A percentile compares a stretch with the other conserved stretches of the same genome.
Evolutionary conservation across 2,888 invertebrate species (phyloP).

Genomic region (Gastracanthus pulcherrimus): DNA sequence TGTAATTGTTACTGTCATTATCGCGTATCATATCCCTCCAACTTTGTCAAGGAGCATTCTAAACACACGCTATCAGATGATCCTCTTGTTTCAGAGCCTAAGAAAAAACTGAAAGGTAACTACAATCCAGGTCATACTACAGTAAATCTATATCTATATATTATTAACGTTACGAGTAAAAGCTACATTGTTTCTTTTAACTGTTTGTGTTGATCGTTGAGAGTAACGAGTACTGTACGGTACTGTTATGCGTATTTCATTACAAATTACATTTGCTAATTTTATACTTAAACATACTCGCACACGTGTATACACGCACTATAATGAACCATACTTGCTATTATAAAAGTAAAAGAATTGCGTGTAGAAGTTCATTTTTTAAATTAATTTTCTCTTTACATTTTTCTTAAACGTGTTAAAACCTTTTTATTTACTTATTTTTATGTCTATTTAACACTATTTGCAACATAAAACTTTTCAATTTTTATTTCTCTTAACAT

Average conservation of each 20-base stretch:
- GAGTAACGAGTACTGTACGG: conserved; percentile 57
- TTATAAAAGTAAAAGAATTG: neutral
- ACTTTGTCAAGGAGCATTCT: conserved; percentile 75
- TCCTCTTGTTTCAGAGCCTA: conserved; percentile 90
- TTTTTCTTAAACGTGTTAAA: too few species aligned
- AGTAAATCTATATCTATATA: conserved; percentile 65
- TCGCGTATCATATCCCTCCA: conserved; percentile 62
- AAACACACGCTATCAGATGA: conserved; percentile 78
- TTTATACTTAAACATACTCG: conserved; percentile 36
- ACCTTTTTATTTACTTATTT: too few species aligned
- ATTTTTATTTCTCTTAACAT: neutral
- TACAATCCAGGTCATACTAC: conserved; percentile 71
- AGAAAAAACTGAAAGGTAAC: conserved; percentile 86
- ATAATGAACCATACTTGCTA: too few species aligned
- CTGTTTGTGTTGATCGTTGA: conserved; percentile 58
- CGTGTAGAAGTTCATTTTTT: neutral
- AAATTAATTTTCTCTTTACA: too few species aligned
- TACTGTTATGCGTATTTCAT: conserved; percentile 57
- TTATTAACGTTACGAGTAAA: conserved; percentile 60
- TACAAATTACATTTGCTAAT: conserved; percentile 51
- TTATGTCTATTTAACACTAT: too few species aligned
- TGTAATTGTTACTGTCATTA: conserved; percentile 18
- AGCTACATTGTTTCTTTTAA: conserved; percentile 60
- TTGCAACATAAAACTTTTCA: too few species aligned
- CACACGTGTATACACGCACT: conserved; percentile 38